These are phyloP conservation scores for Pseudomyrmex dendroicus DNA, from an alignment of 1,140 invertebrate species.

Conservation along the genomic window DNA sequence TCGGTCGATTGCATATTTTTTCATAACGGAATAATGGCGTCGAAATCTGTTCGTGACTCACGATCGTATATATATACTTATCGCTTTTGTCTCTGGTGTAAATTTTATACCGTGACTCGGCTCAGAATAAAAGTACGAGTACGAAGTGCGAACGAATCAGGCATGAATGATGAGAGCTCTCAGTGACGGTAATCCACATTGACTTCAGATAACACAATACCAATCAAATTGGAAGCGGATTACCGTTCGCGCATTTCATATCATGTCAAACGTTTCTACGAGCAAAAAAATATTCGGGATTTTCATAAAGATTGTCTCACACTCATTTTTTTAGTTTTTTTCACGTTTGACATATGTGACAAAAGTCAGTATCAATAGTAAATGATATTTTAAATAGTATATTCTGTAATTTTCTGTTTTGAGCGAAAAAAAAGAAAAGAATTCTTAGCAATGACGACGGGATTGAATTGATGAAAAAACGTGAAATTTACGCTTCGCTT, in stretches of 20 bases:
- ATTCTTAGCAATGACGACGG: conserved; percentile 2
- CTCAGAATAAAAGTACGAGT: conserved; percentile 19
- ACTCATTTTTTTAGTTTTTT: neutral
- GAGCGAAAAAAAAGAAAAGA: conserved; percentile 2
- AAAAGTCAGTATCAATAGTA: neutral
- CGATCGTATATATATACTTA: neutral
- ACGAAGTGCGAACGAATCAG: conserved; percentile 41
- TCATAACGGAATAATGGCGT: conserved; percentile 10
- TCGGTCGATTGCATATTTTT: no score
- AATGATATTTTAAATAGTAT: conserved; percentile 24
- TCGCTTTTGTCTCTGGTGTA: conserved; percentile 39
- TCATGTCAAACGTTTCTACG: conserved; percentile 11
- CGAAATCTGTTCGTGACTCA: conserved; percentile 14
- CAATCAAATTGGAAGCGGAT: conserved; percentile 66
- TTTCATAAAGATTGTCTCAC: neutral
- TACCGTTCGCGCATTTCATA: conserved; percentile 38
- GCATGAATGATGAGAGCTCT: conserved; percentile 44
- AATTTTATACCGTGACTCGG: conserved; percentile 42
- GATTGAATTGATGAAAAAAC: conserved; percentile 37
- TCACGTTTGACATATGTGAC: neutral
- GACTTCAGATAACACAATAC: conserved; percentile 56
- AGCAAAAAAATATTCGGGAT: conserved; percentile 14
- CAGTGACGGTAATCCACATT: conserved; percentile 37
- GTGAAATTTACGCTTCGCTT: conserved; percentile 60
- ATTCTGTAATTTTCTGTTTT: neutral